These are phyloP conservation scores for Proteles cristata DNA, from an alignment of 2,113 vertebrate genomes.

Conservation along the genomic window DNA sequence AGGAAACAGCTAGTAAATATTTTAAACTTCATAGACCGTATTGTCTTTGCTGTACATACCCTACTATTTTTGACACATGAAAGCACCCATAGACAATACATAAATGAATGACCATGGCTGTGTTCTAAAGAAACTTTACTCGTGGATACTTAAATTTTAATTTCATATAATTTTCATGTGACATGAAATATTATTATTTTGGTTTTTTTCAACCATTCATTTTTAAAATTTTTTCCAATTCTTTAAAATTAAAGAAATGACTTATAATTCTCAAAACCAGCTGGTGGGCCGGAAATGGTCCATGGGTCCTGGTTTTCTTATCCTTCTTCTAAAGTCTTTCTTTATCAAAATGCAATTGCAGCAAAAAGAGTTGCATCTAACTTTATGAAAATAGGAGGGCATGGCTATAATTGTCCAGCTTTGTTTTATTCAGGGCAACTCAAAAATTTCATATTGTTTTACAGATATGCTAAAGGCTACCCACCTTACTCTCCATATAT, in stretches of 20 bases:
- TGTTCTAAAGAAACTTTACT: neutral
- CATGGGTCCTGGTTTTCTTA: neutral
- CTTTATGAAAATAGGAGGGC: neutral
- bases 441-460: slow-evolving; percentile 46
- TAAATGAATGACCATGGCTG: neutral
- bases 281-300: neutral
- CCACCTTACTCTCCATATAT: slow-evolving; percentile 98
- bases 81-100: rapidly evolving
- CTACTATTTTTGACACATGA: neutral
- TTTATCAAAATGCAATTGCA: neutral
- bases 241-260: neutral
- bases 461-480: slow-evolving; percentile 97
- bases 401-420: neutral
- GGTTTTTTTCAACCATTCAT: neutral
- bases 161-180: neutral
- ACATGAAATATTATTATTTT: neutral
- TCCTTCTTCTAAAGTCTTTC: neutral
- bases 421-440: neutral
- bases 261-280: neutral
- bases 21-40: neutral
- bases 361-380: neutral
- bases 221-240: neutral
- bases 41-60: neutral
- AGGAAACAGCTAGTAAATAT: neutral
- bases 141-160: neutral